Evolutionary conservation across 2,113 vertebrate species (phyloP).

Genomic region (Sclerurus mexicanus): DNA sequence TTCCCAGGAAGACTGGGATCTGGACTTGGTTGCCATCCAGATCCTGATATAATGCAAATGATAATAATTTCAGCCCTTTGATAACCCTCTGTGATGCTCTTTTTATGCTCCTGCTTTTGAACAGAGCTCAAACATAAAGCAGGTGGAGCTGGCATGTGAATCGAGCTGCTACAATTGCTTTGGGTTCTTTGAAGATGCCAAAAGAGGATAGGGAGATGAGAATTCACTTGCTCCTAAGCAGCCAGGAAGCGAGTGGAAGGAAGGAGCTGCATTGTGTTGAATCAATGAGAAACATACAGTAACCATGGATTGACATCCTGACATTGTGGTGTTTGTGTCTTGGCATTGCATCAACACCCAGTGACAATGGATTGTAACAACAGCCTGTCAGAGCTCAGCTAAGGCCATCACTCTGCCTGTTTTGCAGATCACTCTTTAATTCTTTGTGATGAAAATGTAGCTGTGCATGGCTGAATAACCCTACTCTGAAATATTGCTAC

Average conservation of each 20-base stretch:
- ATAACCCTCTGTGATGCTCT: neutral
- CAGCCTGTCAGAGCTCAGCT: conserved; percentile 14
- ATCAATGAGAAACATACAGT: neutral
- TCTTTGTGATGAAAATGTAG: conserved; percentile 3
- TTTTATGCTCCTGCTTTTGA: conserved; percentile 8
- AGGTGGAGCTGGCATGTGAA: conserved; percentile 25
- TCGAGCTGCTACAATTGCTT: neutral
- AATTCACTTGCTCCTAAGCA: neutral
- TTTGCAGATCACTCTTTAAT: neutral
- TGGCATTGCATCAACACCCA: neutral
- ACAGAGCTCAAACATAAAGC: neutral
- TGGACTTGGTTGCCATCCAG: neutral
- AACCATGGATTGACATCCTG: conserved; percentile 6
- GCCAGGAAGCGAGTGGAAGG: neutral
- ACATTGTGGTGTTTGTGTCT: conserved; percentile 43
- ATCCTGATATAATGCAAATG: neutral
- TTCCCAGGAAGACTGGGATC: neutral
- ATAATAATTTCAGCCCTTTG: conserved; percentile 2
- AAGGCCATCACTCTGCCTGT: neutral
- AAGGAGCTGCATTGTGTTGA: conserved; percentile 14
- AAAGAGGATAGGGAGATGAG: neutral
- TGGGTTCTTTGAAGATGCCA: neutral
- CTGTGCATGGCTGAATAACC: neutral
- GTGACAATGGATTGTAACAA: neutral
- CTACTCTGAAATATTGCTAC: neutral